phyloP scores from a whole-genome alignment of 1,140 invertebrate species.

The Hyphantria cunea region DNA sequence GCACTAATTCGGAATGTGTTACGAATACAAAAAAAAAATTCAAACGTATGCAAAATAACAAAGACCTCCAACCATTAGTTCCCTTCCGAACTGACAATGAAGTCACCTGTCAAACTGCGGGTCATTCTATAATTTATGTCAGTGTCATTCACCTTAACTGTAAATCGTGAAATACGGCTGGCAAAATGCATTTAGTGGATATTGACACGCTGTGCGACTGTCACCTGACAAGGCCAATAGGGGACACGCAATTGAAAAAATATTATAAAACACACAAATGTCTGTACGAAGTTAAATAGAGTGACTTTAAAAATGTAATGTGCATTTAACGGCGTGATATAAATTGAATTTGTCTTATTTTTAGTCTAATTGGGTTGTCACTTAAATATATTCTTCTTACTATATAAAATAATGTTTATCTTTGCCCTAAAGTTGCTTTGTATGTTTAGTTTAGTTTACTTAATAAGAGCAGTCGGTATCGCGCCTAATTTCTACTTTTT shows the following conservation, averaged over 20 bases:
- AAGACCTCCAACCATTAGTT: background rate
- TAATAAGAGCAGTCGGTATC: too few species aligned
- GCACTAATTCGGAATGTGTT: background rate
- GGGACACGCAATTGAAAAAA: constrained; percentile 20
- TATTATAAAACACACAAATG: background rate
- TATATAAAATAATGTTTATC: too few species aligned
- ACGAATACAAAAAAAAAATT: background rate
- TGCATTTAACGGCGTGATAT: too few species aligned
- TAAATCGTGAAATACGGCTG: constrained; percentile 30
- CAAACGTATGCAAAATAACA: background rate
- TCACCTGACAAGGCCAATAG: constrained; percentile 12
- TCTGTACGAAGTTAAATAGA: too few species aligned
- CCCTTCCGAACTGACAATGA: constrained; percentile 3
- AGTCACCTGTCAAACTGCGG: constrained; percentile 1
- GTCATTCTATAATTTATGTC: background rate
- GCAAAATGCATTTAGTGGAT: constrained; percentile 34
- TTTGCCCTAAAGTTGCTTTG: too few species aligned
- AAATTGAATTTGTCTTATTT: too few species aligned
- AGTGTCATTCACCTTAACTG: constrained; percentile 43
- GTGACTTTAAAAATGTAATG: too few species aligned
- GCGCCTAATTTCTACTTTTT: too few species aligned
- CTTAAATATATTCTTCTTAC: too few species aligned
- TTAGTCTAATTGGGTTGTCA: too few species aligned
- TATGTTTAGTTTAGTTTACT: too few species aligned
- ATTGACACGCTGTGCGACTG: constrained; percentile 10